Evolutionary conservation across 1,140 invertebrate species (phyloP), one percentile per base, ranked within the genome.

Genomic region (Protaetia brevitarsis): DNA sequence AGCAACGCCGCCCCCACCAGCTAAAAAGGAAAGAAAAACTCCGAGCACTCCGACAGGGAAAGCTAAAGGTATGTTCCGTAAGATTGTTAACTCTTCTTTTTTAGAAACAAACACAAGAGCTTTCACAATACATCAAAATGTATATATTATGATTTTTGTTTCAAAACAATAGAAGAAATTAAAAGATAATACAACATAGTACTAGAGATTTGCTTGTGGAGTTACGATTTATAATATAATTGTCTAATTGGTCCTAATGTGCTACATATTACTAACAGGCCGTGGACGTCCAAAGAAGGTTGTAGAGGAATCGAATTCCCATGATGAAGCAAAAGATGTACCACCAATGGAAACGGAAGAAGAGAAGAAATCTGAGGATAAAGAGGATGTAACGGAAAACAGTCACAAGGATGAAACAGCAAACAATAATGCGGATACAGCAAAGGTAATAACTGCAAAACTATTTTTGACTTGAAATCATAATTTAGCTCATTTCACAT

Each of bases 1-100:
- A 36, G 78, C 77, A 5, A 78, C 77, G 11, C 77, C 79, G n/a
- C 78, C 79, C 58, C 80, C 80, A 5, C 74, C 74, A 45, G 73
- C 73, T 2, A 81, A 81, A 68, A 79, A 80, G 63, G 80, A 81
- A 68, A 72, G 73, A 16, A 81, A 79, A 65, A 70, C 41, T 36
- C 51, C 65, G 11, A 65, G 70, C 7, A 59, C 57, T 59, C n/a
- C 70, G 10, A 51, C 58, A 11, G 69, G 70, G 28, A 72, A 71
- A 66, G 36, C 59, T 2, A 72, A 70, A 70, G 66, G 63, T 66
- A n/a, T 56, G 19, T 56, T 41, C 19, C 23, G 36, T n/a, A 19
- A 10, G n/a, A n/a, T n/a, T n/a, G n/a, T n/a, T n/a, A n/a, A n/a
- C n/a, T n/a, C n/a, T n/a, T n/a, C n/a, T n/a, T n/a, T n/a, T n/a